These are phyloP conservation scores for Drosophila sp. DNA, from an alignment of 1,140 invertebrate species.

Conservation along the genomic window DNA sequence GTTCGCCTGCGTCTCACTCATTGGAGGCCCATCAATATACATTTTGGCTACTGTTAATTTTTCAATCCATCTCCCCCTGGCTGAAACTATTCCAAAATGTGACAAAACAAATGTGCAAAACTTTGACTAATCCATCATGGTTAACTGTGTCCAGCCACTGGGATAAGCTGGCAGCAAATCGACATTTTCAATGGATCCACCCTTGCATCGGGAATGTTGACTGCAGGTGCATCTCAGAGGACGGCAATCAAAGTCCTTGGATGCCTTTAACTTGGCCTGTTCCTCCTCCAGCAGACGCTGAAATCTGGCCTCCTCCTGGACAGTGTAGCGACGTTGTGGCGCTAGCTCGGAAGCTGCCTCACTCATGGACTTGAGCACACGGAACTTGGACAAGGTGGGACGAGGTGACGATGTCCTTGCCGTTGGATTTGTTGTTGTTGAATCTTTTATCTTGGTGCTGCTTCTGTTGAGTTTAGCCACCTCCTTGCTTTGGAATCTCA, in stretches of 20 bases:
- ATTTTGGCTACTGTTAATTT: not conserved
- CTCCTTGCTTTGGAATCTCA: conserved; percentile 14
- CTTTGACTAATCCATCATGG: not conserved
- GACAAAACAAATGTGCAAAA: not conserved
- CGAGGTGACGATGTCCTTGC: not conserved
- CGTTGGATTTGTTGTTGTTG: not conserved
- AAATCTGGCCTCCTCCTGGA: not conserved
- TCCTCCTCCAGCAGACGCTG: conserved; percentile 1
- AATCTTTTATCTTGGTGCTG: not conserved
- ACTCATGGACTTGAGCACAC: conserved; percentile 9
- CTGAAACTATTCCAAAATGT: conserved; percentile 2
- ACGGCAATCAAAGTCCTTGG: not conserved
- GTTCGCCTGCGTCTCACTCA: not conserved
- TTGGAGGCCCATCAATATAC: not conserved
- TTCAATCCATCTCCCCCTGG: not conserved
- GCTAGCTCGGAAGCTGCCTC: not conserved
- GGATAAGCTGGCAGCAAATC: conserved; percentile 8
- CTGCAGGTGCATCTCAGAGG: not conserved
- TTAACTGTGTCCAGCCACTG: conserved; percentile 2
- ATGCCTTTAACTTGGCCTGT: not conserved
- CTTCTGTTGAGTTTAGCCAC: not conserved
- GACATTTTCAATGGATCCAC: not conserved
- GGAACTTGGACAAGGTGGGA: not conserved
- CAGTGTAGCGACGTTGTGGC: not conserved
- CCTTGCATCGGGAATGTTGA: not conserved